Evolutionary conservation across 2,888 invertebrate species (phyloP).

Genomic region (Operophtera brumata): DNA sequence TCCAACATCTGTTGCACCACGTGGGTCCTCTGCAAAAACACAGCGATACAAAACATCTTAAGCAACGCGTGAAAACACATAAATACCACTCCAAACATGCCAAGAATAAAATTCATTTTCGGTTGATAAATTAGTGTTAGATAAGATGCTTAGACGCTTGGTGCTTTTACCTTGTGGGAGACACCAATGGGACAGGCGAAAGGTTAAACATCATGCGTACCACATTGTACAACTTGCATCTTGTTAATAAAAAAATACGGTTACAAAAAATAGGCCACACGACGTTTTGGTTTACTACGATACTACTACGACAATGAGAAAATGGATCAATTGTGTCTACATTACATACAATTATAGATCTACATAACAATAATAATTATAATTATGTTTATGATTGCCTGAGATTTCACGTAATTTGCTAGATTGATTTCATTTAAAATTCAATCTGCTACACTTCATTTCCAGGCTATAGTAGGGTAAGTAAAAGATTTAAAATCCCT

Average conservation of each 20-base stretch:
- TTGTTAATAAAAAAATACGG: conserved; percentile 29
- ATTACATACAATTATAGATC: too few species aligned
- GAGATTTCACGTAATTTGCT: too few species aligned
- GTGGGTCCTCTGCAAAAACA: conserved; percentile 64
- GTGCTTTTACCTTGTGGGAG: conserved; percentile 73
- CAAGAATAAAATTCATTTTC: conserved; percentile 1
- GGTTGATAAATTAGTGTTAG: neutral
- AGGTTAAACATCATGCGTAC: conserved; percentile 72
- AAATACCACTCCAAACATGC: conserved; percentile 11
- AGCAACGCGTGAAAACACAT: neutral
- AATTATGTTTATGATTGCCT: too few species aligned
- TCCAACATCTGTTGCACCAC: conserved; percentile 74
- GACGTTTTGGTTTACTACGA: neutral
- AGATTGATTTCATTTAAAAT: too few species aligned
- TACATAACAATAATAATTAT: too few species aligned
- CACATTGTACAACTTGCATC: conserved; percentile 65
- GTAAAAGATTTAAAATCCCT: too few species aligned
- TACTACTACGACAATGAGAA: neutral
- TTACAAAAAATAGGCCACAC: conserved; percentile 34
- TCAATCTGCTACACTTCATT: too few species aligned
- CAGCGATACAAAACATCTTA: conserved; percentile 32
- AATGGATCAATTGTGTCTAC: too few species aligned
- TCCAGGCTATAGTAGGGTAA: too few species aligned
- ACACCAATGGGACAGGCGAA: conserved; percentile 65
- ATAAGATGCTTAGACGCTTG: conserved; percentile 3